Evolutionary conservation across 2,888 invertebrate genomes (phyloP).

Genomic region (Tridacna crocea): DNA sequence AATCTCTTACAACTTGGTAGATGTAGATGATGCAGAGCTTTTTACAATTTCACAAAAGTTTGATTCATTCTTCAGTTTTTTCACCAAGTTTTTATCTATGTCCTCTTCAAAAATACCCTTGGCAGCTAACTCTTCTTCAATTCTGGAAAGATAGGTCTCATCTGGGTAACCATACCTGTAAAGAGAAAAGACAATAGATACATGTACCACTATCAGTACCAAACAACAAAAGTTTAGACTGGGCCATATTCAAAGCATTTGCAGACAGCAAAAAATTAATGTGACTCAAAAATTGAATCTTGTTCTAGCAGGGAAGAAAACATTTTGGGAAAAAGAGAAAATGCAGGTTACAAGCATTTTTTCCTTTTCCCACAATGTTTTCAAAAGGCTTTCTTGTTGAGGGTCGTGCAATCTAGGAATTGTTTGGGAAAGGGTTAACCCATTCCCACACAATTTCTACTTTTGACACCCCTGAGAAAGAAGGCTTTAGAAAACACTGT

Average conservation of each 20-base stretch:
- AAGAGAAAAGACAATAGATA: background rate
- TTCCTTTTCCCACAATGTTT: too few species aligned
- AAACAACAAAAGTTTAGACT: background rate
- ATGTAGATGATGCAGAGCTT: background rate
- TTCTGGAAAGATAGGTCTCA: constrained; percentile 40
- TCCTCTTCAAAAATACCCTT: constrained; percentile 45
- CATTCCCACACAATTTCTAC: background rate
- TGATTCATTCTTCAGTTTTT: background rate
- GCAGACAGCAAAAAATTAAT: background rate
- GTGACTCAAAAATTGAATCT: too few species aligned
- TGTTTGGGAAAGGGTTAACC: background rate
- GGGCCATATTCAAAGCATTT: background rate
- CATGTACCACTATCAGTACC: background rate
- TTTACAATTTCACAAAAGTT: background rate
- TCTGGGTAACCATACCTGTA: constrained; percentile 59
- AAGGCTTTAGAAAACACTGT: background rate
- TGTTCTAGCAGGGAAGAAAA: too few species aligned
- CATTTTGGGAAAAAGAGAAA: too few species aligned
- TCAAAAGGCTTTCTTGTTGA: too few species aligned
- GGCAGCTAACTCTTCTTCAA: constrained; percentile 50
- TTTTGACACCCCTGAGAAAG: too few species aligned
- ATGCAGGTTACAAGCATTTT: too few species aligned
- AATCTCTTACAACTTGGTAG: background rate
- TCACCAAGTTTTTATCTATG: constrained; percentile 5
- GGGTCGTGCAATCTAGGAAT: background rate